phyloP scores from a whole-genome alignment of 2,888 invertebrate genomes.

The Himalopsyche anomala region DNA sequence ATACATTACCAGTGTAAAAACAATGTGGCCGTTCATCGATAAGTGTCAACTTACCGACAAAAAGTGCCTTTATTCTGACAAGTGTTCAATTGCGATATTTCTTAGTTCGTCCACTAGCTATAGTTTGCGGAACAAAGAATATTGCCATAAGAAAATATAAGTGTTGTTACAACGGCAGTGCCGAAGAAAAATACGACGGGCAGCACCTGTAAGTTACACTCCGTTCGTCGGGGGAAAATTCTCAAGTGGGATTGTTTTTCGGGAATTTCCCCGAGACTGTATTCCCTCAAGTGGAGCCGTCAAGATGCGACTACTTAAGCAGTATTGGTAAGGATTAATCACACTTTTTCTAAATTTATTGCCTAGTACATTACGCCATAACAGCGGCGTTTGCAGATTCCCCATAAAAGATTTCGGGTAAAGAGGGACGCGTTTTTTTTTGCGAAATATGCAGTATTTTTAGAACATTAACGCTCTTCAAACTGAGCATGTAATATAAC shows the following conservation, averaged over 20 bases:
- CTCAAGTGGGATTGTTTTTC: not conserved
- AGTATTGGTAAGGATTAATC: slow-evolving; percentile 69
- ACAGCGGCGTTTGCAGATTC: slow-evolving; percentile 11
- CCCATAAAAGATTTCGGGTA: not conserved
- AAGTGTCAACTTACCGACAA: not conserved
- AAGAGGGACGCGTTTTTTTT: not conserved
- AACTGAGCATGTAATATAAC: too few relatives aligned
- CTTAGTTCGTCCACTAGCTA: not conserved
- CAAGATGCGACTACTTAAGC: slow-evolving; percentile 70
- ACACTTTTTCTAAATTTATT: slow-evolving; percentile 37
- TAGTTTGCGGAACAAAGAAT: not conserved
- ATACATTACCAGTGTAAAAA: not conserved
- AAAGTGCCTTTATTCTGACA: not conserved
- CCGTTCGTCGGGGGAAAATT: not conserved
- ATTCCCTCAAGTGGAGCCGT: slow-evolving; percentile 3
- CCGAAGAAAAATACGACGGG: not conserved
- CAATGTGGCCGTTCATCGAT: not conserved
- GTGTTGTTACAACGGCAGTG: not conserved
- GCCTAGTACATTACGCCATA: not conserved
- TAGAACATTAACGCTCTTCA: not conserved
- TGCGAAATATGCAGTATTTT: not conserved
- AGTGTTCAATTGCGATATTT: not conserved
- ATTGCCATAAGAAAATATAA: not conserved
- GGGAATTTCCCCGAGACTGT: slow-evolving; percentile 13
- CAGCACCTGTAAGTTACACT: not conserved